Percentiles rank a stretch among this genome's conserved stretches.
Conservation (phyloP, 2,888 invertebrate species). For the Seira sanloemensis region DNA sequence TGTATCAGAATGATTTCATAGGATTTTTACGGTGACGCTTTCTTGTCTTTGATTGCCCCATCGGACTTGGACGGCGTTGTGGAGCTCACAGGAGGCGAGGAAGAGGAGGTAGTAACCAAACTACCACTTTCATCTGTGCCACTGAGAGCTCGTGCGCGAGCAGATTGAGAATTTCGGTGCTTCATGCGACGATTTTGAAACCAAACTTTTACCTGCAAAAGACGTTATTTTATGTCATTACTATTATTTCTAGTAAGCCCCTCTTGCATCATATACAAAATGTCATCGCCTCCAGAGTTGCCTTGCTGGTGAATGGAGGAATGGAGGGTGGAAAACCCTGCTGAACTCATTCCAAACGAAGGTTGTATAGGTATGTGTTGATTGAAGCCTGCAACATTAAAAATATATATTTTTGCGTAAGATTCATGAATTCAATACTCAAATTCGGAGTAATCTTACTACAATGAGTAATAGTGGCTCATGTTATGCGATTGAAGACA, state of each 20-base stretch:
- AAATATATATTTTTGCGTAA: neutral
- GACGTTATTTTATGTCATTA: neutral
- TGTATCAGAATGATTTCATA: too few relatives aligned
- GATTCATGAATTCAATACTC: neutral
- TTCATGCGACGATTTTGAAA: constrained; percentile 95
- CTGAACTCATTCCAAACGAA: constrained; percentile 53
- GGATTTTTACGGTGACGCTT: neutral
- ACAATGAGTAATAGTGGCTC: too few relatives aligned
- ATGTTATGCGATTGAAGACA: neutral
- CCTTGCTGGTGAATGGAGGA: constrained; percentile 68
- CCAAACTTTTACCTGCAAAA: constrained; percentile 90
- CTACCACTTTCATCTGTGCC: constrained; percentile 37
- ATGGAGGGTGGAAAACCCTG: constrained; percentile 67
- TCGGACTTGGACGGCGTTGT: constrained; percentile 43
- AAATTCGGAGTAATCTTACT: neutral
- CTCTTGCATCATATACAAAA: constrained; percentile 88
- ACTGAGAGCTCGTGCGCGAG: constrained; percentile 33
- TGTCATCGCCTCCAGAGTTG: constrained; percentile 68
- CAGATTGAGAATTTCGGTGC: constrained; percentile 82
- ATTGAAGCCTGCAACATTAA: constrained; percentile 38
- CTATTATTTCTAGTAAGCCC: constrained; percentile 80
- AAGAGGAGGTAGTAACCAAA: neutral
- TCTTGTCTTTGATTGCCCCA: constrained; percentile 58
- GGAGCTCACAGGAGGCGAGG: constrained; percentile 46
- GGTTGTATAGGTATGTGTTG: constrained; percentile 53